Base-by-base conservation (phyloP, 2,797 vertebrate genomes). In the Spea hammondii region DNA sequence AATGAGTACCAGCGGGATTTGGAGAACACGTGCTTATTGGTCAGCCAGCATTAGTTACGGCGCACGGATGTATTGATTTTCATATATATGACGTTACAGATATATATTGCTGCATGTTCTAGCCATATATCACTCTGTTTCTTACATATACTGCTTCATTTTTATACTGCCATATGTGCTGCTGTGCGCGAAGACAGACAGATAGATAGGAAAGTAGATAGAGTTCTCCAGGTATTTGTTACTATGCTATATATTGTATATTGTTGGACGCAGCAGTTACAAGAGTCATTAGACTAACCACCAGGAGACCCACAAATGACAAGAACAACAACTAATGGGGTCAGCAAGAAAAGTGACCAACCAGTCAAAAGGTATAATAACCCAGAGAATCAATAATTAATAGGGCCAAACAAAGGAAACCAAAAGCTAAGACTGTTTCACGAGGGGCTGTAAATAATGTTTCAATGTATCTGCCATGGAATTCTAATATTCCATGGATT, bases 241-340 rank as follows among this genome's bases (percentile, higher is more conserved):
- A 17, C 59, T 32, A 6, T 17, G 8, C 6, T 12, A 7, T 54
- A 10, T 11, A 13, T 13, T 65, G n/a, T 65, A 65, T 62, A 17
- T 11, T 62, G 14, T 32, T 17, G n/a, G 5, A 17, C 59, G 32
- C 59, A 17, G 64, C 64, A 46, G 64, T 10, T 10, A 65, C 14
- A 11, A 8, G 64, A 11, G 45, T 44, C 14, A 46, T 65, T 65
- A 65, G 64, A 45, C 14, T 65, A 67, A 67, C 46, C 65, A 67
- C 12, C 65, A 67, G 47, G 59, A 62, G 59, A 62, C 59, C 12
- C 48, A 48, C 65, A 67, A 67, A 48, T 49, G 46, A 67, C 65
- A 67, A 46, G 45, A 48, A 48, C 17, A 67, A 11, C 65, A 67
- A 49, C 8, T 46, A 67, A 48, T 49, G 46, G 46, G 65, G 46